Conservation (phyloP, 1,140 invertebrate species). For the Bombus pyrosoma region DNA sequence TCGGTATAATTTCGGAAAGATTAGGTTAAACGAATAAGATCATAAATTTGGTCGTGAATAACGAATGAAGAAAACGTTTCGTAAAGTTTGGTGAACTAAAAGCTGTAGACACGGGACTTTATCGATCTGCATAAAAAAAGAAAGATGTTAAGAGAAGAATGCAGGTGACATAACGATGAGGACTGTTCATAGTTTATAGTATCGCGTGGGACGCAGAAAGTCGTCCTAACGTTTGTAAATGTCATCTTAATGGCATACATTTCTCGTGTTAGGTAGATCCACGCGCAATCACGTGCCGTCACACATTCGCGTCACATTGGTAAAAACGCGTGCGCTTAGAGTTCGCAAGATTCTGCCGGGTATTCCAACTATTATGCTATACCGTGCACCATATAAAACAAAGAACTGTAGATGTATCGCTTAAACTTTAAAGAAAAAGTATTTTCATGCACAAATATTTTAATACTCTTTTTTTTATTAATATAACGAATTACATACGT, state of each 20-base stretch:
- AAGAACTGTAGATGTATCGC: no score
- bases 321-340: constrained; percentile 20
- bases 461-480: no score
- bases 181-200: constrained; percentile 31
- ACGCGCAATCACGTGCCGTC: constrained; percentile 9
- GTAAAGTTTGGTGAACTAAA: neutral
- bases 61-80: neutral
- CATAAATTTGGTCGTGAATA: no score
- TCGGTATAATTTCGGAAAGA: no score
- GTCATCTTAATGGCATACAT: constrained; percentile 64
- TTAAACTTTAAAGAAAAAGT: no score
- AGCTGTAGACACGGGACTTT: no score
- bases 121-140: constrained; percentile 1
- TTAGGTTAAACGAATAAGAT: no score
- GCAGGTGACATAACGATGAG: constrained; percentile 46
- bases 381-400: no score
- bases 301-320: neutral
- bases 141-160: constrained; percentile 40
- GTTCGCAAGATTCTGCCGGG: neutral
- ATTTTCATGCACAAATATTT: no score
- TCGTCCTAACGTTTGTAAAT: constrained; percentile 59
- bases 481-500: no score
- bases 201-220: constrained; percentile 59
- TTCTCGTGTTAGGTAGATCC: constrained; percentile 41
- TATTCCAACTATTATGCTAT: no score